Evolutionary conservation across 2,888 invertebrate species (phyloP).

Genomic region (Megastigmus dorsalis): DNA sequence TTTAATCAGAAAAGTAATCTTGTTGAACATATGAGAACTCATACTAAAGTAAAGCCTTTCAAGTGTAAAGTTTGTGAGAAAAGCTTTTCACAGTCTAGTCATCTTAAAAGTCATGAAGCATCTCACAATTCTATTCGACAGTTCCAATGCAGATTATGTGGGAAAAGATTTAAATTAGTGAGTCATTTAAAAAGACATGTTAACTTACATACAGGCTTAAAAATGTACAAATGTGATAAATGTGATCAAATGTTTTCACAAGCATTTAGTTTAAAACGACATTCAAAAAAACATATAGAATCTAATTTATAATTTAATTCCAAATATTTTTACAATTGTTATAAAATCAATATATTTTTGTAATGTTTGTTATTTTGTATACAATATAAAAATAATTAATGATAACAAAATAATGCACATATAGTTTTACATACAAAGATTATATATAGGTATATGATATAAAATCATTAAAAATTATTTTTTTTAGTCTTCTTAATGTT

Average conservation of each 20-base stretch:
- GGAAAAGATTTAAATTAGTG: slow-evolving; percentile 69
- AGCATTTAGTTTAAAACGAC: slow-evolving; percentile 75
- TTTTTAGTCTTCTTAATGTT: no score
- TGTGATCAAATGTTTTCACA: slow-evolving; percentile 76
- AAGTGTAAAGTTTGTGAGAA: slow-evolving; percentile 68
- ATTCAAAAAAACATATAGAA: slow-evolving; percentile 74
- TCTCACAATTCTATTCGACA: slow-evolving; percentile 66
- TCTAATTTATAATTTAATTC: slow-evolving; percentile 23
- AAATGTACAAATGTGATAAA: slow-evolving; percentile 71
- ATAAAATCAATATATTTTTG: neutral
- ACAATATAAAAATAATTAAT: no score
- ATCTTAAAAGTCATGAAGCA: slow-evolving; percentile 69
- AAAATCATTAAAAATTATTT: no score
- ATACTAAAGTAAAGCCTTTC: slow-evolving; percentile 70
- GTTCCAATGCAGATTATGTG: slow-evolving; percentile 70
- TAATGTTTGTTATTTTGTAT: neutral
- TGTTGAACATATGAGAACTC: slow-evolving; percentile 70
- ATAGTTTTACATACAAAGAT: no score
- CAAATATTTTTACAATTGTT: neutral
- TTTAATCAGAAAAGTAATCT: slow-evolving; percentile 70
- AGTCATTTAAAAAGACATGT: slow-evolving; percentile 71
- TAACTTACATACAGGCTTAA: slow-evolving; percentile 66
- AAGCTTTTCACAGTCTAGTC: slow-evolving; percentile 70
- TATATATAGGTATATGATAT: no score
- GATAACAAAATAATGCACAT: no score